phyloP scores from a whole-genome alignment of 2,888 invertebrate species.

The Exephanes ischioxanthus region DNA sequence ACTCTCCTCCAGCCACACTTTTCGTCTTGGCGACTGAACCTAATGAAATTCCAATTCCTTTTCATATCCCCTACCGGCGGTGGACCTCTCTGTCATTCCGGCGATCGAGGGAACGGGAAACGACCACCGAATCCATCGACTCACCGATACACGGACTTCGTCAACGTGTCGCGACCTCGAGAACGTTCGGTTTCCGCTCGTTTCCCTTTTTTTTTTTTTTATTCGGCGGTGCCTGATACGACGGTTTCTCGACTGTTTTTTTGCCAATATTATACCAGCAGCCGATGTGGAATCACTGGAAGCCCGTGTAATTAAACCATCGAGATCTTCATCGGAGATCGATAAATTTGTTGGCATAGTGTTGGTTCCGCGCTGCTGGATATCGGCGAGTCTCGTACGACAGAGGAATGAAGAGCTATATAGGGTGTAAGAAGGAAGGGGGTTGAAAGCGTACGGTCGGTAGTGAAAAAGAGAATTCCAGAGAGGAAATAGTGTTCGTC shows the following conservation, averaged over 20 bases:
- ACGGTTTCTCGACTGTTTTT: conserved; percentile 19
- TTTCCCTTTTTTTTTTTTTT: not conserved
- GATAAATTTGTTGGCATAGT: conserved; percentile 48
- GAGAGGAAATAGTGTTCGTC: conserved; percentile 15
- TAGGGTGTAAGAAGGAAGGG: not conserved
- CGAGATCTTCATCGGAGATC: conserved; percentile 51
- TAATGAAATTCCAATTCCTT: conserved; percentile 49
- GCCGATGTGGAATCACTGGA: conserved; percentile 27
- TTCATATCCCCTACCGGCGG: not conserved
- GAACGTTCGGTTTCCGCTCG: conserved; percentile 1
- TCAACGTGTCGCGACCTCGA: not conserved
- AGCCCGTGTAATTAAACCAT: conserved; percentile 53
- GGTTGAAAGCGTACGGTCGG: conserved; percentile 4
- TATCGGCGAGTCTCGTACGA: not conserved
- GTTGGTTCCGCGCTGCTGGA: not conserved
- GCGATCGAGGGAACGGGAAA: not conserved
- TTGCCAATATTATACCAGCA: conserved; percentile 1
- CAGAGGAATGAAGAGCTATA: conserved; percentile 8
- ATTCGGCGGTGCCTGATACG: not conserved
- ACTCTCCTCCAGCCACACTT: conserved; percentile 24
- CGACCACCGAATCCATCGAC: conserved; percentile 7
- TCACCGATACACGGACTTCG: conserved; percentile 11
- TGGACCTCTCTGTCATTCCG: not conserved
- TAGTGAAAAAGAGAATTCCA: conserved; percentile 18
- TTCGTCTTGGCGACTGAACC: conserved; percentile 12